phyloP scores from a whole-genome alignment of 2,888 invertebrate species.

The Platypus cylindrus region DNA sequence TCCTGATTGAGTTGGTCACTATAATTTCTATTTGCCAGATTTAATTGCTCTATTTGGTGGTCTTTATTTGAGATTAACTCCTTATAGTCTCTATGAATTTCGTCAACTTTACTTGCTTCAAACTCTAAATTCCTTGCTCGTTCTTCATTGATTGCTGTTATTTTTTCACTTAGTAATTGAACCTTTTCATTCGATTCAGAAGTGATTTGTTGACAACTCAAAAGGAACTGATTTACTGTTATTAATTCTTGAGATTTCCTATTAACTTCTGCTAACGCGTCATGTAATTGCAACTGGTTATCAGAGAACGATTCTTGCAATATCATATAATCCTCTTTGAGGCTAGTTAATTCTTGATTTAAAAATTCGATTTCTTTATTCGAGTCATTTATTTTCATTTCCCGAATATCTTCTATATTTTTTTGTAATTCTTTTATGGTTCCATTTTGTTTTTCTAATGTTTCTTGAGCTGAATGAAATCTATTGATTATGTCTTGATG shows the following conservation, averaged over 20 bases:
- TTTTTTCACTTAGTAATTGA: too few relatives aligned
- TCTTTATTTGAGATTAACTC: conserved; percentile 26
- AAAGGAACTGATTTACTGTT: conserved; percentile 14
- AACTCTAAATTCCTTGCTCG: too few relatives aligned
- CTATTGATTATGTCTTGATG: conserved; percentile 14
- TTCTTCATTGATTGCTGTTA: too few relatives aligned
- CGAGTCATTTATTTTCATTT: too few relatives aligned
- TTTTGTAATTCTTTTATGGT: too few relatives aligned
- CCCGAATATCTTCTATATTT: too few relatives aligned
- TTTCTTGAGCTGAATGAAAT: too few relatives aligned
- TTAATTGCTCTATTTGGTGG: too few relatives aligned
- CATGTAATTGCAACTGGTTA: conserved; percentile 16
- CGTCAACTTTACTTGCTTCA: too few relatives aligned
- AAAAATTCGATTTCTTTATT: conserved; percentile 23
- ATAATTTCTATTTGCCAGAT: conserved; percentile 12
- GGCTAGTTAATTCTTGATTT: conserved; percentile 18
- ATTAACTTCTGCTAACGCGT: conserved; percentile 14
- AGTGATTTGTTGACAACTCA: conserved; percentile 16
- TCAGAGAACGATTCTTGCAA: conserved; percentile 13
- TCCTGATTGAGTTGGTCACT: conserved; percentile 15
- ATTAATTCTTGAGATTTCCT: conserved; percentile 17
- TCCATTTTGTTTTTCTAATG: too few relatives aligned
- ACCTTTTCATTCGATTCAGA: too few relatives aligned
- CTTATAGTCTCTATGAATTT: conserved; percentile 23
- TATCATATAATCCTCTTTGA: conserved; percentile 14